Conservation (phyloP, 37 sponge, comb jelly and placozoan species). For the Aphrocallistes beatrix region DNA sequence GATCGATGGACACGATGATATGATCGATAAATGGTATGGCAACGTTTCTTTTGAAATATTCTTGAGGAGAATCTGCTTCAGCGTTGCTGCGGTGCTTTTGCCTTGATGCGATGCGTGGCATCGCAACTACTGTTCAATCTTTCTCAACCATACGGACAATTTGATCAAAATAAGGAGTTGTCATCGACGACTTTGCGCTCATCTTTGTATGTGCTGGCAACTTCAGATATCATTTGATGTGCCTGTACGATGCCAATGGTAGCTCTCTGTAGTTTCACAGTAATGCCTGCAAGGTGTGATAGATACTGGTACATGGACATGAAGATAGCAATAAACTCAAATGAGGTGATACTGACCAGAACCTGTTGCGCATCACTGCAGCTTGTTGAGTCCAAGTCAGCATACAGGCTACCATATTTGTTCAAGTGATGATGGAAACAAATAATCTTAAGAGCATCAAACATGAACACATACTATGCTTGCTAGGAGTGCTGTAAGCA, state of each 20-base stretch:
- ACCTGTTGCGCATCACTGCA: constrained; percentile 29
- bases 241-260: constrained; percentile 36
- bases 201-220: constrained; percentile 11
- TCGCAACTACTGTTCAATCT: constrained; percentile 3
- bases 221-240: constrained; percentile 24
- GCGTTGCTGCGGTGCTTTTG: constrained; percentile 36
- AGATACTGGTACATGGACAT: constrained; percentile 18
- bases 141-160: constrained; percentile 21
- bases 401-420: constrained; percentile 22
- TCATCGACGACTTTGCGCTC: constrained; percentile 21
- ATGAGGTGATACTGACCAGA: constrained; percentile 24
- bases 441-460: constrained; percentile 26
- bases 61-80: constrained; percentile 6
- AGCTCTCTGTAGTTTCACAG: constrained; percentile 32
- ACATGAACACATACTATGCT: constrained; percentile 23
- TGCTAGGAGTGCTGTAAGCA: constrained; percentile 43
- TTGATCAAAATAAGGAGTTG: constrained; percentile 30
- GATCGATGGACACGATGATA: background rate
- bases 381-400: constrained; percentile 21
- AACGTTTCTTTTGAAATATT: constrained; percentile 26
- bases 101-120: constrained; percentile 28
- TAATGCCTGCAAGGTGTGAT: constrained; percentile 26
- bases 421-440: constrained; percentile 11
- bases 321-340: constrained; percentile 21
- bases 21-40: constrained; percentile 39